Percentiles rank a stretch among this genome's conserved stretches.
phyloP scores from a whole-genome alignment of 1,140 invertebrate species.

The Oedothorax gibbosus region DNA sequence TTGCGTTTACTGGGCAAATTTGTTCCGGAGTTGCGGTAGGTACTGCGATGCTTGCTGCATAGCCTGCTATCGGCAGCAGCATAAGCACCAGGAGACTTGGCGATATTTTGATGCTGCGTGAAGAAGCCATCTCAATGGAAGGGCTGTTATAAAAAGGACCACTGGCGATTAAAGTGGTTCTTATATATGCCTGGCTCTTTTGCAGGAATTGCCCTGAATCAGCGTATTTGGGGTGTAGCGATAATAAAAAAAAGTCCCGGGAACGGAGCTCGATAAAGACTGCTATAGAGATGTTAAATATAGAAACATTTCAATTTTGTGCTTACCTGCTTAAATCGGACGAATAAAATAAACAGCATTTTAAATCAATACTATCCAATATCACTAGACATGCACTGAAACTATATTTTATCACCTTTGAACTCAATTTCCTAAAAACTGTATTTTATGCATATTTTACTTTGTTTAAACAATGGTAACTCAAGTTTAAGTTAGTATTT shows the following conservation, averaged over 20 bases:
- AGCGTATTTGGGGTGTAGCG: constrained; percentile 19
- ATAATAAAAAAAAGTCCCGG: constrained; percentile 40
- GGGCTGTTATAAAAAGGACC: constrained; percentile 13
- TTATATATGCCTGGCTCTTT: constrained; percentile 40
- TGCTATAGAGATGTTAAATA: no score
- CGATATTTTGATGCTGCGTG: neutral
- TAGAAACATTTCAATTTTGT: no score
- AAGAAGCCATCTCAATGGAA: neutral
- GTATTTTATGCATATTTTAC: no score
- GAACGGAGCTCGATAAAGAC: constrained; percentile 27
- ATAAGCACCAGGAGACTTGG: neutral
- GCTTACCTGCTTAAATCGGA: no score
- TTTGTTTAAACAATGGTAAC: no score
- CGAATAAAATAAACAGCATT: no score
- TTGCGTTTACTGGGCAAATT: neutral
- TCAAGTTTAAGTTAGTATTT: no score
- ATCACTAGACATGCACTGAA: no score
- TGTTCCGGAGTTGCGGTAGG: no score
- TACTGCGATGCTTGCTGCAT: constrained; percentile 8
- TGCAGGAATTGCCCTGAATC: constrained; percentile 2
- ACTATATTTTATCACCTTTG: no score
- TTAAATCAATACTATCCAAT: no score
- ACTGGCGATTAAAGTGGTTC: constrained; percentile 19
- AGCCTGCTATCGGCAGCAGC: neutral
- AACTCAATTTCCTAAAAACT: no score